phyloP scores from a whole-genome alignment of 2,113 vertebrate species.

The rabbit (Oryctolagus cuniculus) region DNA sequence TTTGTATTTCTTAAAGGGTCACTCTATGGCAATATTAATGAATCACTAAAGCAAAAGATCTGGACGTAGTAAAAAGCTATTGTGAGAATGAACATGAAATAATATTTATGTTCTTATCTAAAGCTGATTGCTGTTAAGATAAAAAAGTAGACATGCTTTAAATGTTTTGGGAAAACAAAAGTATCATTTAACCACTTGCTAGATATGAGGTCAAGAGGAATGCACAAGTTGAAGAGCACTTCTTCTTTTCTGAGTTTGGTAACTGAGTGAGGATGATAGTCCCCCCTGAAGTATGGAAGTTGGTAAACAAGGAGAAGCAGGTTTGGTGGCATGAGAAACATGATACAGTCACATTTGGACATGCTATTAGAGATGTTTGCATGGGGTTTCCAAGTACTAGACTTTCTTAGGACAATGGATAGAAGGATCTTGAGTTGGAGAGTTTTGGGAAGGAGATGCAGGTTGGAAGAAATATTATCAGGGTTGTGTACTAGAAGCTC shows the following conservation, averaged over 20 bases:
- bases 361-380: not conserved
- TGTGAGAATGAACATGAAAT: not conserved
- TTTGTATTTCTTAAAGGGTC: not conserved
- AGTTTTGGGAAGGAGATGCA: not conserved
- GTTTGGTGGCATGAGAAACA: not conserved
- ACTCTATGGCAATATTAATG: not conserved
- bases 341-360: not conserved
- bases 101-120: not conserved
- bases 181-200: not conserved
- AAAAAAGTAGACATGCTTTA: not conserved
- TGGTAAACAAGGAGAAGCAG: not conserved
- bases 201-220: not conserved
- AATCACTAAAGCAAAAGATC: not conserved
- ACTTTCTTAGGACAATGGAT: not conserved
- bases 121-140: not conserved
- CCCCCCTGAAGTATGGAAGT: not conserved
- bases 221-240: not conserved
- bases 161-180: slow-evolving; percentile 10
- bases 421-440: not conserved
- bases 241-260: not conserved
- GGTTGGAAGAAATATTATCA: not conserved
- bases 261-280: not conserved
- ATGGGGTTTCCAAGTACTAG: not conserved
- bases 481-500: not conserved
- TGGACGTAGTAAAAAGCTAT: not conserved